Base-by-base conservation (phyloP, 2,888 invertebrate genomes). In the Platynereis dumerilii region DNA sequence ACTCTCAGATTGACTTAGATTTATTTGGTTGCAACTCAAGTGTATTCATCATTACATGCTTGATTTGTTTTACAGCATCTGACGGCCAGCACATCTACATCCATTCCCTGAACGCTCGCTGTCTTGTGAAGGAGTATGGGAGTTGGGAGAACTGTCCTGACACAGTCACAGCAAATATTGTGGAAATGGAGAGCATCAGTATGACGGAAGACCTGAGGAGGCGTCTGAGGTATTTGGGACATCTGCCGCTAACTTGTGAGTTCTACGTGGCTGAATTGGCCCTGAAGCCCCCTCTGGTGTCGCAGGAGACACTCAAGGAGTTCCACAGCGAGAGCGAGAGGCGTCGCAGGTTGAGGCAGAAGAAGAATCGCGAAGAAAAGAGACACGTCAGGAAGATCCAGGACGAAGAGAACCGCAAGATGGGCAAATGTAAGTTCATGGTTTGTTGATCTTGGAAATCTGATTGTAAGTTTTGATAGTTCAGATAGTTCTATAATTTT, bases 41-140 rank as follows among this genome's bases (percentile, higher is more conserved):
- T 12, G 10, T 17, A 42, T 42, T 17, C 10, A 42, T 42, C 42
- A 42, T 12, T 42, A 48, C 20, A 48, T 48, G 7, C 12, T 58
- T 17, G 20, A 39, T 58, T 20, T 44, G 2, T 44, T 44, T 59
- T 85, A 74, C 84, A 92, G 94, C 94, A 72, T 88, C 88, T 53
- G 94, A 95, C 83, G 96, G 96, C 0, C 96, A 96, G 83, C 92
- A 94, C 82, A 89, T 96, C 62, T 98, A 93, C 84, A 86, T 97
- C 68, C 92, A 96, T 84, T 91, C 93, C 17, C 85, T 97, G 76
- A 97, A 97, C 83, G 91, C 93, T 10, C 91, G 92, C 67, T 92
- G 96, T 89, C 84, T 98, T 75, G 91, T 92, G 78, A 89, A 90
- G 65, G 91, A 92, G 65, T 96, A 94, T 86, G 94, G 94, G 7